These are phyloP conservation scores for Phania funesta DNA, from an alignment of 2,888 invertebrate genomes.

Conservation along the genomic window DNA sequence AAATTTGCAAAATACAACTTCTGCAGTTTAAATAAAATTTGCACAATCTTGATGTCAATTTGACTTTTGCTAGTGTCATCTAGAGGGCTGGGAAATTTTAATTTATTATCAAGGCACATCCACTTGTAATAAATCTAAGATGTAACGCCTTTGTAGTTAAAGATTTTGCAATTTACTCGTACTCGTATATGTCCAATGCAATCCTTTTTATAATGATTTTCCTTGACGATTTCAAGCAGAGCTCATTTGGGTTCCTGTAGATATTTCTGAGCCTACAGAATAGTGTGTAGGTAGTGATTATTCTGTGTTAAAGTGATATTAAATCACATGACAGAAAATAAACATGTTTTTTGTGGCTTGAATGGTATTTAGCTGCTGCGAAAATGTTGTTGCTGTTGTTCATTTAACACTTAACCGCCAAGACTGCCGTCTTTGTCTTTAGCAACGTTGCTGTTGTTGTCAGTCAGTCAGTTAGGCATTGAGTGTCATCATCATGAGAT, in stretches of 20 bases:
- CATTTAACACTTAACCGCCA: slow-evolving; percentile 46
- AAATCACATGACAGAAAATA: slow-evolving; percentile 10
- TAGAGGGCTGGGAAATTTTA: neutral
- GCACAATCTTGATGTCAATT: too few relatives aligned
- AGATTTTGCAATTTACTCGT: neutral
- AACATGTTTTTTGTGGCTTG: slow-evolving; percentile 20
- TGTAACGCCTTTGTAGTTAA: slow-evolving; percentile 7
- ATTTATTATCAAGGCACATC: neutral
- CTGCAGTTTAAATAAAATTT: too few relatives aligned
- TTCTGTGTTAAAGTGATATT: slow-evolving; percentile 20
- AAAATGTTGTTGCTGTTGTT: neutral
- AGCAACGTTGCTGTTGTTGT: slow-evolving; percentile 1
- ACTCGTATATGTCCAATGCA: neutral
- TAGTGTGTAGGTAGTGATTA: slow-evolving; percentile 31
- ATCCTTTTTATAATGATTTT: neutral
- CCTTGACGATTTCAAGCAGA: neutral
- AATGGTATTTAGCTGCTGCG: slow-evolving; percentile 4
- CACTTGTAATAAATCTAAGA: neutral
- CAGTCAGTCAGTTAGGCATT: slow-evolving; percentile 16
- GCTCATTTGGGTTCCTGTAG: neutral
- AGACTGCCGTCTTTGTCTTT: slow-evolving; percentile 18
- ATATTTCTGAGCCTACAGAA: neutral
- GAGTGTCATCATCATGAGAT: slow-evolving; percentile 40
- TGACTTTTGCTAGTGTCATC: neutral
- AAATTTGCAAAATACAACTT: too few relatives aligned